Evolutionary conservation across 1,140 invertebrate species (phyloP), one percentile per base, ranked within the genome.

Genomic region (Diabrotica virgifera): DNA sequence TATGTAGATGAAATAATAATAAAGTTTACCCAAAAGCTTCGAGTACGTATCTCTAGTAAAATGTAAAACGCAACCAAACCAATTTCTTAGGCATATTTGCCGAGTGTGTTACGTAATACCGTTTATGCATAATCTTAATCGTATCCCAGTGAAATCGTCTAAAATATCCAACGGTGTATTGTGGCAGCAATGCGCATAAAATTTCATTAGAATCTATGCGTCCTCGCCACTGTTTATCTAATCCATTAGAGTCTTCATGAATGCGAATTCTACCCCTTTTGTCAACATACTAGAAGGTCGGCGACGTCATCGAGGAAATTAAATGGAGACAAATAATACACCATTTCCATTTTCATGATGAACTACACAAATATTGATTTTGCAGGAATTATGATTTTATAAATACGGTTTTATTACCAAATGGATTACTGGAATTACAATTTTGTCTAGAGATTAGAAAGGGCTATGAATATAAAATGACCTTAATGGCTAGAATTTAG

Each of bases 191-290:
- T n/a, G 8, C 40, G n/a, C 40, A 46, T 46, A 10, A 8, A 46
- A n/a, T 46, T 46, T 46, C n/a, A 46, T 46, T 46, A 46, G 40
- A 46, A 46, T 46, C 40, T n/a, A 46, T 46, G 24, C 24, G 24
- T 24, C 24, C 40, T 46, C 40, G 40, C n/a, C n/a, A 46, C 40
- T 46, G 40, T 46, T 46, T 46, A 46, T 46, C 40, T 46, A 46
- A 46, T 46, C 40, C 40, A 46, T 46, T 46, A 46, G 8, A 46
- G 8, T 46, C 40, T 46, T 46, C 40, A 10, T 46, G 40, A 46
- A 46, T 46, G 40, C 40, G n/a, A 46, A 46, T 46, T 46, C 40
- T 24, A 46, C 40, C 40, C 40, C 40, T 46, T 46, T 46, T 46
- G 40, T 46, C 40, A 46, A 46, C 40, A 46, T 46, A 46, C 8